Evolutionary conservation across 2,888 invertebrate species (phyloP).

Genomic region (Chymomyza caudatula): DNA sequence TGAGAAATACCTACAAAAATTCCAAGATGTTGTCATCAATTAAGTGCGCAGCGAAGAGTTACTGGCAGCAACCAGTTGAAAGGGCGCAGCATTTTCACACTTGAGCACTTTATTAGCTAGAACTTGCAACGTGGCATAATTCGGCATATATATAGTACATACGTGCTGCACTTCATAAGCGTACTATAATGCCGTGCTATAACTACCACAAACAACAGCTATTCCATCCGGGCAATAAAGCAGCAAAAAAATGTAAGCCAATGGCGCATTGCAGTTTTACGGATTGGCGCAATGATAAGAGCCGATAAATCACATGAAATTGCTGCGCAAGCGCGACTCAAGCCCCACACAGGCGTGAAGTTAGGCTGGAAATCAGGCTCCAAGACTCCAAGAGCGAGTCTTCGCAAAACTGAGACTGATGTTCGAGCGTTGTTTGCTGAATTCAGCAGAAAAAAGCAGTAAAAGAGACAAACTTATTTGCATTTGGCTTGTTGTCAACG

Average conservation of each 20-base stretch:
- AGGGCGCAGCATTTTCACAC: constrained; percentile 70
- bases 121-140: constrained; percentile 1
- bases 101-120: constrained; percentile 77
- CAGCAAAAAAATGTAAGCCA: neutral
- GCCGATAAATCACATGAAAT: constrained; percentile 53
- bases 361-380: constrained; percentile 45
- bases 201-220: constrained; percentile 38
- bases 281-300: constrained; percentile 49
- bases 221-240: constrained; percentile 14
- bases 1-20: constrained; percentile 75
- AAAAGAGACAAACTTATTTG: constrained; percentile 59
- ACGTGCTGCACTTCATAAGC: neutral
- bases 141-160: neutral
- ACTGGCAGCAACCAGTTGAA: constrained; percentile 4
- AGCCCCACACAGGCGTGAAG: constrained; percentile 5
- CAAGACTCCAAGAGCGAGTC: constrained; percentile 14
- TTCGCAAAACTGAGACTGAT: constrained; percentile 3
- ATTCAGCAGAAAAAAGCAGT: constrained; percentile 52
- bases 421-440: constrained; percentile 22
- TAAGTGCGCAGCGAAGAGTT: constrained; percentile 53
- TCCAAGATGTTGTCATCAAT: constrained; percentile 78
- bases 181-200: too few species aligned
- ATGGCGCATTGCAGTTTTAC: constrained; percentile 31
- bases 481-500: constrained; percentile 48
- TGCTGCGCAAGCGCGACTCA: neutral